Conservation (phyloP, 2,113 vertebrate genomes). For the Brachypteracias leptosomus region DNA sequence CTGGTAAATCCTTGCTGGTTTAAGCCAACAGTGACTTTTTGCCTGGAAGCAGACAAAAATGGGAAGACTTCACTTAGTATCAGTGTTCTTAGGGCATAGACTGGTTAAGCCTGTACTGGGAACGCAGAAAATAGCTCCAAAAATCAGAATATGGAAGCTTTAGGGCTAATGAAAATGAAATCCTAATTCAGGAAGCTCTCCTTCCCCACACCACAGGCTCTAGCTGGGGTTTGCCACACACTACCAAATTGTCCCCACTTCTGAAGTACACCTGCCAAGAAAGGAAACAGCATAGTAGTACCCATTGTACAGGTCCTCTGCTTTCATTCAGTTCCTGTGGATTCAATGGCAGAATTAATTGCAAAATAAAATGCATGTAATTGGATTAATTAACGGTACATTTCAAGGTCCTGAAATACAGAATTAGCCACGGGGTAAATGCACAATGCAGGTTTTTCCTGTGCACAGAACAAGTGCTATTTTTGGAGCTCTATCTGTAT, state of each 20-base stretch:
- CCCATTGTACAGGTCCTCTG: neutral
- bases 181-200: neutral
- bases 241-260: neutral
- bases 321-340: neutral
- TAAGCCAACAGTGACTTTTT: neutral
- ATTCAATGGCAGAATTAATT: neutral
- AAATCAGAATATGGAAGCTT: neutral
- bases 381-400: slow-evolving; percentile 34
- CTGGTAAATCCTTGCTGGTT: neutral
- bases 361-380: neutral
- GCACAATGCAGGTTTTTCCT: neutral
- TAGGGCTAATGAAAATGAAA: neutral
- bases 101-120: neutral
- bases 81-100: too few species aligned
- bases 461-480: neutral
- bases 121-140: neutral
- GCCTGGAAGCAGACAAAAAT: neutral
- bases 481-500: neutral
- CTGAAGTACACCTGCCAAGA: neutral
- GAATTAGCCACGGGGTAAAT: neutral
- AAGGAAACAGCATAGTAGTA: neutral
- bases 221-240: neutral
- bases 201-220: neutral
- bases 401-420: neutral
- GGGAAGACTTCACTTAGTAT: neutral